These are phyloP conservation scores for Forficula auricularia DNA, from an alignment of 1,140 invertebrate genomes.

Conservation along the genomic window DNA sequence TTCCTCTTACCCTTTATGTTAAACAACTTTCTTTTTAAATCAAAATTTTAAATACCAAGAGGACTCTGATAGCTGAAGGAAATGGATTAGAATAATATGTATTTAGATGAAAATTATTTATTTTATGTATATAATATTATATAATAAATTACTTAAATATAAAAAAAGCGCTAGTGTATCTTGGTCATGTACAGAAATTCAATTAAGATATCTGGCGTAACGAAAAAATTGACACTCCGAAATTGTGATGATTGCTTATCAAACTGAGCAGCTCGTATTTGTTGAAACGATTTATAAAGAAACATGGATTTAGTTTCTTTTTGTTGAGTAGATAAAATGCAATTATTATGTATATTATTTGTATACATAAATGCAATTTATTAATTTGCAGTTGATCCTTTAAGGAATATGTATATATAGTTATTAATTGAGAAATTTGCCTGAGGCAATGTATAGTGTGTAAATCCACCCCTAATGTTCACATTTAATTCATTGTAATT, in stretches of 20 bases:
- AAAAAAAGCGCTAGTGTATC: too few species aligned
- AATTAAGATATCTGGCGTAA: too few species aligned
- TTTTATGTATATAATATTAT: slow-evolving; percentile 14
- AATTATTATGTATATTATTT: too few species aligned
- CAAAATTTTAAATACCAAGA: slow-evolving; percentile 5
- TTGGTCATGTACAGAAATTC: too few species aligned
- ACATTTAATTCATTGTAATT: neutral
- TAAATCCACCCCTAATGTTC: neutral
- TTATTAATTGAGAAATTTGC: slow-evolving; percentile 10
- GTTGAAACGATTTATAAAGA: slow-evolving; percentile 8
- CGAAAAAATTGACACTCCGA: slow-evolving; percentile 3
- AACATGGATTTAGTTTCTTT: slow-evolving; percentile 1
- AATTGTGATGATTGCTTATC: neutral
- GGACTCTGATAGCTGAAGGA: neutral
- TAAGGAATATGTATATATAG: slow-evolving; percentile 10
- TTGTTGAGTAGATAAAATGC: slow-evolving; percentile 1
- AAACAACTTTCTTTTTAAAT: slow-evolving; percentile 2
- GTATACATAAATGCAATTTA: slow-evolving; percentile 6
- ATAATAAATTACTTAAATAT: slow-evolving; percentile 7
- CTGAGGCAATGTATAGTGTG: slow-evolving; percentile 3
- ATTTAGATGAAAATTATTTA: slow-evolving; percentile 12
- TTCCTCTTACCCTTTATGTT: slow-evolving; percentile 1
- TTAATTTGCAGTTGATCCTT: slow-evolving; percentile 7
- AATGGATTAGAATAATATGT: slow-evolving; percentile 1
- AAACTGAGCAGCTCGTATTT: neutral